Evolutionary conservation across 2,797 vertebrate species (phyloP).

Genomic region (Thunnus albacares): DNA sequence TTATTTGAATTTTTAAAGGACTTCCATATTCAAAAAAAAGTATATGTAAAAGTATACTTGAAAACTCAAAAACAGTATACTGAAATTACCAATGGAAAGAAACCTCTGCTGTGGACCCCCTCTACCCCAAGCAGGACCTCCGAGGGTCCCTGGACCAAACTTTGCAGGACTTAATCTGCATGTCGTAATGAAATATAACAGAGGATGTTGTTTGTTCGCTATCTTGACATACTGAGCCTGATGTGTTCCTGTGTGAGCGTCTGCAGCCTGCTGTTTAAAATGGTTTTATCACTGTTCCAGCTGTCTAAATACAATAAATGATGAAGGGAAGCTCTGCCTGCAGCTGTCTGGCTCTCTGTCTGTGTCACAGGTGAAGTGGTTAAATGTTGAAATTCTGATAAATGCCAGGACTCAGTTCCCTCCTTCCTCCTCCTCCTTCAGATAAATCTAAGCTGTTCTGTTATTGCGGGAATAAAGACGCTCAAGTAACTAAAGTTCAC

Average conservation of each 20-base stretch:
- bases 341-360: neutral
- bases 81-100: no score
- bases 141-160: neutral
- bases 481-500: neutral
- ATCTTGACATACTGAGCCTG: neutral
- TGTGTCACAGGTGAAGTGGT: neutral
- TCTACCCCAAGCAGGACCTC: neutral
- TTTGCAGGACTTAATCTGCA: neutral
- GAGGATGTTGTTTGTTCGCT: neutral
- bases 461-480: slow-evolving; percentile 3
- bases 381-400: neutral
- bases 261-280: neutral
- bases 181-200: neutral
- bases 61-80: neutral
- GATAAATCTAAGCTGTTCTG: neutral
- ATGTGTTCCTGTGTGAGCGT: neutral
- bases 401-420: slow-evolving; percentile 5
- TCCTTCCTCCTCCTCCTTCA: neutral
- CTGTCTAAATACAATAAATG: slow-evolving; percentile 39
- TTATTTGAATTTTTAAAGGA: no score
- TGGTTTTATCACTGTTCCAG: slow-evolving; percentile 19
- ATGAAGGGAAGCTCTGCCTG: slow-evolving; percentile 23
- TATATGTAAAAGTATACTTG: neutral
- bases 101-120: neutral
- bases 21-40: neutral